These are phyloP conservation scores for Drosophila eohydei DNA, from an alignment of 2,888 invertebrate genomes.

Conservation along the genomic window DNA sequence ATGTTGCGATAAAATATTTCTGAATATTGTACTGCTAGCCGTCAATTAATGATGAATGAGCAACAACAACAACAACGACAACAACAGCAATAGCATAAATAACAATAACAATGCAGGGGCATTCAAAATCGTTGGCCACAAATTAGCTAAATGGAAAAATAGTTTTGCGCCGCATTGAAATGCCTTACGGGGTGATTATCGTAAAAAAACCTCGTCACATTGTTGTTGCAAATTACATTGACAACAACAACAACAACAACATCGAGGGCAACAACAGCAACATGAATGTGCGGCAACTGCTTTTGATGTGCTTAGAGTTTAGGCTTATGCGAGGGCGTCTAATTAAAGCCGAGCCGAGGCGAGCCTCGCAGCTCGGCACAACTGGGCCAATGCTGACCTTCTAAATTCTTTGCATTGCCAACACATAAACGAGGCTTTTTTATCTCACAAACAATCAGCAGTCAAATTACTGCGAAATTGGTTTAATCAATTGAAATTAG, in stretches of 20 bases:
- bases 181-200: constrained; percentile 72
- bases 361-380: constrained; percentile 35
- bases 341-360: constrained; percentile 60
- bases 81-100: constrained; percentile 30
- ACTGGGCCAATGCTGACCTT: constrained; percentile 60
- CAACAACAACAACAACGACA: constrained; percentile 37
- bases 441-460: constrained; percentile 32
- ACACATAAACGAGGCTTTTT: constrained; percentile 10
- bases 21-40: constrained; percentile 48
- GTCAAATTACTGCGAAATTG: constrained; percentile 33
- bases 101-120: constrained; percentile 44
- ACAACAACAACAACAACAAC: constrained; percentile 34
- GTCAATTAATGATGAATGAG: constrained; percentile 74
- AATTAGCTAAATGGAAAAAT: constrained; percentile 80
- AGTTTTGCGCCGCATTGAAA: constrained; percentile 74
- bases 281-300: constrained; percentile 20
- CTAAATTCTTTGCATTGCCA: constrained; percentile 50
- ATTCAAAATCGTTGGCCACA: constrained; percentile 59
- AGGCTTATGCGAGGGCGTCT: constrained; percentile 57
- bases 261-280: constrained; percentile 23
- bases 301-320: constrained; percentile 64
- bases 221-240: constrained; percentile 66
- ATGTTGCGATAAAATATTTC: constrained; percentile 35
- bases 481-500: constrained; percentile 27
- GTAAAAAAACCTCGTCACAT: constrained; percentile 73